Percentiles rank a stretch among this genome's conserved stretches.
phyloP scores from a whole-genome alignment of 2,888 invertebrate genomes.

The Ophion ventricosus region DNA sequence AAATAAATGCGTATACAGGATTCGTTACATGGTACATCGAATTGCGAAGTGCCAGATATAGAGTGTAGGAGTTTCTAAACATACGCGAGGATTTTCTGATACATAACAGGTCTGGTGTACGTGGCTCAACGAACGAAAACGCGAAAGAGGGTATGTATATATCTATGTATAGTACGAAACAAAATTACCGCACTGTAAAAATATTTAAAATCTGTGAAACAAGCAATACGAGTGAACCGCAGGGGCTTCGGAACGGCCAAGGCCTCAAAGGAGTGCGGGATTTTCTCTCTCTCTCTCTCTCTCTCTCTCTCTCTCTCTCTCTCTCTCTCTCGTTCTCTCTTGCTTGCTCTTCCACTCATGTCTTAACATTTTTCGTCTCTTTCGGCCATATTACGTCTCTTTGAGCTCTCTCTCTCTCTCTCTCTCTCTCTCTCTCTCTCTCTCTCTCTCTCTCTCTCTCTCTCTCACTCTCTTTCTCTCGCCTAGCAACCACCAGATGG shows the following conservation, averaged over 20 bases:
- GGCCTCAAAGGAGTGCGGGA: conserved; percentile 55
- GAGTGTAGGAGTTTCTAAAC: conserved; percentile 61
- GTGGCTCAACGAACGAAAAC: conserved; percentile 5
- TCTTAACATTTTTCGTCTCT: conserved; percentile 34
- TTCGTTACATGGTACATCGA: conserved; percentile 31
- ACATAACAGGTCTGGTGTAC: conserved; percentile 57
- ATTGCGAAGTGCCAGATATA: conserved; percentile 63
- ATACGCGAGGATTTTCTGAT: conserved; percentile 55
- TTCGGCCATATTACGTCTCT: conserved; percentile 22
- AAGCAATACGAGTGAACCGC: conserved; percentile 59
- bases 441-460: conserved; percentile 12
- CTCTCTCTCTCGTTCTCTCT: conserved; percentile 15
- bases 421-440: conserved; percentile 13
- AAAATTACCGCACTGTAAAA: conserved; percentile 68
- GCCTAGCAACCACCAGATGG: conserved; percentile 68
- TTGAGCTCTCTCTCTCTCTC: conserved; percentile 20
- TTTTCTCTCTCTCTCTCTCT: no score
- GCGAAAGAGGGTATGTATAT: conserved; percentile 13
- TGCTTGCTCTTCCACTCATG: conserved; percentile 14
- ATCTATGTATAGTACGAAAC: conserved; percentile 56
- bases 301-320: conserved; percentile 19
- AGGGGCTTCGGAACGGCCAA: conserved; percentile 65
- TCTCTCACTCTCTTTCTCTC: conserved; percentile 32
- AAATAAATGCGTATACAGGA: conserved; percentile 34
- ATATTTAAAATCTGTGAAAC: conserved; percentile 73